Base-by-base conservation (phyloP, 2,113 vertebrate species). In the Solea senegalensis region DNA sequence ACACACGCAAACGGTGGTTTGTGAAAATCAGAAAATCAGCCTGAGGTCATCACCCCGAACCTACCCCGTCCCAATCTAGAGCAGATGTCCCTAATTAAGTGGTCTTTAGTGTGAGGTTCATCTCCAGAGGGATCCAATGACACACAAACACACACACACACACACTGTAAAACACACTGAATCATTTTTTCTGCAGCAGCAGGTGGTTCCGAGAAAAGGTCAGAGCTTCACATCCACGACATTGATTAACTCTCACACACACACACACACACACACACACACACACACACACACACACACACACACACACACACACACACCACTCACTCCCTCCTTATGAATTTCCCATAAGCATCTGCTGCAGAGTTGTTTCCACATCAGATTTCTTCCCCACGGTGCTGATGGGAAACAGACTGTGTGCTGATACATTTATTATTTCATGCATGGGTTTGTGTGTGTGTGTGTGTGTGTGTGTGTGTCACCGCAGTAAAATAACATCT, bases 191-290 rank as follows among this genome's bases (percentile, higher is more conserved):
- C 46, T 44, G 39, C 69, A 81, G 78, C 87, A 91, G 88, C 89
- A 89, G 88, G 88, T 91, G 81, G 81, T 84, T 88, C 12, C 13
- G 39, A 27, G 73, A 80, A 89, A 90, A 91, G 89, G 89, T 91
- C 88, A 90, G n/a, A 76, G 64, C 78, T 69, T 84, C 86, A 86
- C 86, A 84, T 81, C 70, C 65, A 28, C 12, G n/a, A 82, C 88
- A 91, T 85, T 88, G 86, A 90, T 90, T 88, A 87, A 83, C 81
- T 85, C 77, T 28, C 71, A 72, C 75, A 73, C 74, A 69, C 56
- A 27, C 50, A 51, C 64, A 69, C 60, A 43, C 63, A 50, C 52
- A 82, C 57, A 72, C 63, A 46, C 59, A 26, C 65, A 41, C 53
- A 34, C 40, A 40, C 44, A 55, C 59, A 77, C 54, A 48, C 63